Evolutionary conservation across 2,113 vertebrate genomes (phyloP), one percentile per base, ranked within the genome.

Genomic region (Cyprinodon tularosa): DNA sequence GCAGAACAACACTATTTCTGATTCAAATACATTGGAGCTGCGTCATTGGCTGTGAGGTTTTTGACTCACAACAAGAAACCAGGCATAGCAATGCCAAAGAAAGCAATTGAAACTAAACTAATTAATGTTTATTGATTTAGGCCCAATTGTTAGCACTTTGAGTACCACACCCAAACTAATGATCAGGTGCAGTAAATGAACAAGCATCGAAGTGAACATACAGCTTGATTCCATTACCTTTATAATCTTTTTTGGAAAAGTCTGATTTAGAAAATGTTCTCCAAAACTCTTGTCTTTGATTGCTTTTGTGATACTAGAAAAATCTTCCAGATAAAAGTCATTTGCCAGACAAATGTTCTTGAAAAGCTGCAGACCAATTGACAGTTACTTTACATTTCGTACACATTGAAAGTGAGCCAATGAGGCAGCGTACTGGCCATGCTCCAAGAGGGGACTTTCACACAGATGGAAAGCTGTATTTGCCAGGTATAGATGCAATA

Each of bases 401-500:
- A 68, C 71, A 86, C 88, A 86, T 77, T 72, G 73, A 84, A 70
- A 40, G 12, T 66, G 78, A 72, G 76, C 65, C 42, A 85, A 80
- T 76, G 86, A 84, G 72, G 74, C 66, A 44, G 73, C 37, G 48
- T 50, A 39, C 73, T 91, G 91, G 85, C 87, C 17, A 10, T 14
- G 37, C 64, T 85, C 88, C 86, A 90, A 57, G 38, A 62, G 37
- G 82, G 68, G 82, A 82, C 78, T 85, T 89, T 85, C 64, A 88
- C 85, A 84, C 78, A 90, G 66, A 81, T 71, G 76, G 84, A 81
- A 81, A 66, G 74, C 48, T 68, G 76, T 40, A 65, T 76, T 65
- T 89, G 87, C 86, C 81, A 90, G 86, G 84, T 87, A 87, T 71
- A 65, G 84, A 84, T 77, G 77, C 57, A 69, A 40, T 74, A 78